phyloP scores from a whole-genome alignment of 2,888 invertebrate species.

The Quadriops clusia region DNA sequence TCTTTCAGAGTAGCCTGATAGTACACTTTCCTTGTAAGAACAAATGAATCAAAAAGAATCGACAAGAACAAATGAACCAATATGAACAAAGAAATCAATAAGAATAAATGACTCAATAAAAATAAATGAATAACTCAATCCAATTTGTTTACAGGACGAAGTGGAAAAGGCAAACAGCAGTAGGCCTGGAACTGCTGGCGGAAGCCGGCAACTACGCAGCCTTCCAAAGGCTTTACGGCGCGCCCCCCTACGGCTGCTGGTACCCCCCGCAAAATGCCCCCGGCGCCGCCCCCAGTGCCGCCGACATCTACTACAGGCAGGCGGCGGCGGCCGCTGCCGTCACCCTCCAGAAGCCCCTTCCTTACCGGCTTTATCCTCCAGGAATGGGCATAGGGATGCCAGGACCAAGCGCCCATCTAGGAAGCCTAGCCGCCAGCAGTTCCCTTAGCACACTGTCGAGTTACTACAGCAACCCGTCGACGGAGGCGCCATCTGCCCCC shows the following conservation, averaged over 20 bases:
- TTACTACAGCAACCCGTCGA: constrained; percentile 44
- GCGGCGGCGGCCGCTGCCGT: constrained; percentile 60
- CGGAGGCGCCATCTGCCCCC: constrained; percentile 41
- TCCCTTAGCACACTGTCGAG: constrained; percentile 45
- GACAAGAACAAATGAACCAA: too few species aligned
- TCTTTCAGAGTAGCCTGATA: too few species aligned
- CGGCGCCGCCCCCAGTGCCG: constrained; percentile 51
- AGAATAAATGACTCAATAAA: too few species aligned
- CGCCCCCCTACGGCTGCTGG: constrained; percentile 57
- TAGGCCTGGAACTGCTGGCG: constrained; percentile 88
- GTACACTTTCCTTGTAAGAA: too few species aligned
- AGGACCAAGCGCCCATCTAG: constrained; percentile 55
- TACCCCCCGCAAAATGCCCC: constrained; percentile 45
- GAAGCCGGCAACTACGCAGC: constrained; percentile 98
- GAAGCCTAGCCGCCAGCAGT: constrained; percentile 56
- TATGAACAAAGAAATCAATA: too few species aligned
- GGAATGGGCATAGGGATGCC: constrained; percentile 50
- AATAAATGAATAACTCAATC: too few species aligned
- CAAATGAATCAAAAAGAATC: too few species aligned
- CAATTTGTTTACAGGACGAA: constrained; percentile 91
- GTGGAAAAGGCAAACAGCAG: constrained; percentile 98
- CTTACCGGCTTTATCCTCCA: constrained; percentile 50
- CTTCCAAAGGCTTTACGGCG: constrained; percentile 88
- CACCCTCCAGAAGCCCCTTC: constrained; percentile 77
- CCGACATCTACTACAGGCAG: constrained; percentile 73